phyloP scores from a whole-genome alignment of 2,888 invertebrate species.

The Trichopoda pennipes region DNA sequence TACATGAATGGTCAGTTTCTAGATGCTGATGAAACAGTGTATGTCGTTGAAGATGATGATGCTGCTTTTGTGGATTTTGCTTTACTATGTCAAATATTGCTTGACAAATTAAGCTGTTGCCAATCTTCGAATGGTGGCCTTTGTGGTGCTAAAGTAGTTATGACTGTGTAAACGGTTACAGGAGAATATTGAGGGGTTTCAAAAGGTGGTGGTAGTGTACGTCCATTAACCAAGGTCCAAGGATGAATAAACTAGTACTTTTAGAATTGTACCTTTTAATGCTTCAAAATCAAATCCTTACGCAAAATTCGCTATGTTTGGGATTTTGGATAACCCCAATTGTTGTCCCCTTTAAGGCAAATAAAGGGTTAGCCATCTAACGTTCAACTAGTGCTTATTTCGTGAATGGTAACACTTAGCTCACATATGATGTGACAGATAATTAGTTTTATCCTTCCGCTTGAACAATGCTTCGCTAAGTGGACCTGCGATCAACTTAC shows the following conservation, averaged over 20 bases:
- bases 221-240: constrained; percentile 70
- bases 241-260: constrained; percentile 78
- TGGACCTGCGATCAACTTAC: too few species aligned
- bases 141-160: constrained; percentile 36
- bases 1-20: not conserved
- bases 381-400: too few species aligned
- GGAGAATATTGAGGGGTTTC: constrained; percentile 57
- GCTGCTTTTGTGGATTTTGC: constrained; percentile 11
- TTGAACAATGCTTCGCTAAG: too few species aligned
- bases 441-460: too few species aligned
- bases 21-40: constrained; percentile 2
- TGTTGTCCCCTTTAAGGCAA: too few species aligned
- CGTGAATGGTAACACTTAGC: too few species aligned
- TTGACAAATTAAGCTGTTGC: constrained; percentile 57
- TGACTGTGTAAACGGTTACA: constrained; percentile 38
- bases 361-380: too few species aligned
- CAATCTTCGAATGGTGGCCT: constrained; percentile 57
- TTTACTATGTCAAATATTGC: constrained; percentile 61
- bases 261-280: too few species aligned
- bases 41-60: not conserved
- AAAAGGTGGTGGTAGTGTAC: constrained; percentile 67
- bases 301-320: too few species aligned
- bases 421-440: too few species aligned
- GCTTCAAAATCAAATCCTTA: too few species aligned
- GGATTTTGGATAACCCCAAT: too few species aligned